phyloP scores from a whole-genome alignment of 1,140 invertebrate species.

The Nasonia giraulti region DNA sequence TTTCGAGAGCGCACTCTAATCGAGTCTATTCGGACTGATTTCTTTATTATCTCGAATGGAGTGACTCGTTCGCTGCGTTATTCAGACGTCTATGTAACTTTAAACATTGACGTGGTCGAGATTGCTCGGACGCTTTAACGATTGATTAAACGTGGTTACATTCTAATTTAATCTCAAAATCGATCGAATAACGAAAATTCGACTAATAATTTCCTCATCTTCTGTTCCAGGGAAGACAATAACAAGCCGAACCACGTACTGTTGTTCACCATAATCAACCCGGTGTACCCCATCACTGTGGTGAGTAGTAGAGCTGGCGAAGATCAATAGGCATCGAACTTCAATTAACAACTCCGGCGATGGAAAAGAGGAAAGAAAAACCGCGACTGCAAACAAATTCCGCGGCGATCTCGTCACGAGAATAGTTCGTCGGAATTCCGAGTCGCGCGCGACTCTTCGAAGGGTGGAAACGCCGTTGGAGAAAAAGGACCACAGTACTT shows the following conservation, averaged over 20 bases:
- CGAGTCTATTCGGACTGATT: too few species aligned
- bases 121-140: too few species aligned
- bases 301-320: slow-evolving; percentile 81
- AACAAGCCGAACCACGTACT: slow-evolving; percentile 92
- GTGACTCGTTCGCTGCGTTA: too few species aligned
- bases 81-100: too few species aligned
- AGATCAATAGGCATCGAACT: not conserved
- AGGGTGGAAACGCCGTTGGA: not conserved
- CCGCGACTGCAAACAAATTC: not conserved
- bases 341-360: not conserved
- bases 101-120: too few species aligned
- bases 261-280: slow-evolving; percentile 96
- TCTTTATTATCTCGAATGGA: too few species aligned
- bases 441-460: not conserved
- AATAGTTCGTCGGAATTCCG: not conserved
- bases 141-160: too few species aligned
- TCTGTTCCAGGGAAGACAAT: slow-evolving; percentile 71
- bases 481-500: not conserved
- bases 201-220: not conserved
- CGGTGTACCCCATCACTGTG: slow-evolving; percentile 98
- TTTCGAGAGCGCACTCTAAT: too few species aligned
- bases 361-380: too few species aligned
- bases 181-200: too few species aligned
- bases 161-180: too few species aligned
- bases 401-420: not conserved